Evolutionary conservation across 2,113 vertebrate species (phyloP), one percentile per base, ranked within the genome.

Genomic region (Hemibates koningsi): DNA sequence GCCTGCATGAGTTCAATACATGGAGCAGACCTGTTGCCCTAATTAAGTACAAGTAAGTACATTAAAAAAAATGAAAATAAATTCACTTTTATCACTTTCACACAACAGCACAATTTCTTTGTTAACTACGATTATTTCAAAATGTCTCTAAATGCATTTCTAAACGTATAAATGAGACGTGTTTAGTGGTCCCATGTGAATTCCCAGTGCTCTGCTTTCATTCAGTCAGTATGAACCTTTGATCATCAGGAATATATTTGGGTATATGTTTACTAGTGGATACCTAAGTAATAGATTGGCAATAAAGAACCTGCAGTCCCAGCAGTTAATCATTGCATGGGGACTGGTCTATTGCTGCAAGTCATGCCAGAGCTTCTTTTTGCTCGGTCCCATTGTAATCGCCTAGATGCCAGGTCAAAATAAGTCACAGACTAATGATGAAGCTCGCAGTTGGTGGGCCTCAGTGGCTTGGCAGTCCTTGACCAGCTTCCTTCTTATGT

Each of bases 381-480:
- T 2, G 14, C 79, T 14, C 79, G 7, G 76, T 85, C 81, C 83
- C 68, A 76, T 90, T 90, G 87, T 88, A 86, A 82, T 83, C 57
- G 80, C 84, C 53, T 54, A n/a, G 88, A 85, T 86, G 91, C 86
- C 88, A 73, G 89, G 89, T 94, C 93, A 94, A 92, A 90, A 89
- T 32, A 91, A 94, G 91, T 92, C 78, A 32, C 85, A 52, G 61
- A 68, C 90, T 93, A 93, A 93, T 93, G 93, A 95, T 95, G 85
- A 88, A 85, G 83, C 63, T 84, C 90, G 41, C 90, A 83, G 92
- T 91, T 45, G 92, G 94, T 90, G 93, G 91, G 89, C 81, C 86
- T 95, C 92, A 80, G 88, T 78, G 86, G 90, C 86, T 90, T 91
- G 89, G 89, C 94, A 94, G 91, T 90, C 90, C 90, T 94, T 95